Evolutionary conservation across 2,888 invertebrate genomes (phyloP).

Genomic region (Marasmarcha lunaedactyla): DNA sequence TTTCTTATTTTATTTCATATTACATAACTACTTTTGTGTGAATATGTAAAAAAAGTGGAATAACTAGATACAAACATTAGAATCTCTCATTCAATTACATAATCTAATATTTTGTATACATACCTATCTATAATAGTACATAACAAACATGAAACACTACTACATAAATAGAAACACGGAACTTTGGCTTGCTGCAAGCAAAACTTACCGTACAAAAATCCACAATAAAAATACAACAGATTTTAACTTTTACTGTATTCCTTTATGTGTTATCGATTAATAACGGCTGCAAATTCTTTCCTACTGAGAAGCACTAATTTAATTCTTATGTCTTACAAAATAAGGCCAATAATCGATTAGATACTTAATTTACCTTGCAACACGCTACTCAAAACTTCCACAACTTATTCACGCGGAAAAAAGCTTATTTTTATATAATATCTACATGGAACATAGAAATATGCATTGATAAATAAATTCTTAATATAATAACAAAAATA

Average conservation of each 20-base stretch:
- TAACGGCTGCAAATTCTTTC: too few species aligned
- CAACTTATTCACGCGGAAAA: too few species aligned
- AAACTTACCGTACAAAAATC: slow-evolving; percentile 3
- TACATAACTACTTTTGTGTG: slow-evolving; percentile 29
- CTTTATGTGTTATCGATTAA: too few species aligned
- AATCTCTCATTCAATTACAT: background rate
- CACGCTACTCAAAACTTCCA: too few species aligned
- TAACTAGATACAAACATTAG: slow-evolving; percentile 11
- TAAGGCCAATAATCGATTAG: too few species aligned
- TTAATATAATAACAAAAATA: slow-evolving; percentile 14
- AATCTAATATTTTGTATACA: background rate
- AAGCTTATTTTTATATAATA: too few species aligned
- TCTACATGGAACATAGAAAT: too few species aligned
- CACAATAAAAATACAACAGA: too few species aligned
- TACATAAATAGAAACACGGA: slow-evolving; percentile 11
- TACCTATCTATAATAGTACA: slow-evolving; percentile 3
- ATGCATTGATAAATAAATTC: slow-evolving; percentile 15
- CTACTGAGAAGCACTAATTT: too few species aligned
- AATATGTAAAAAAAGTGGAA: slow-evolving; percentile 27
- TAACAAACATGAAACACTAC: slow-evolving; percentile 12
- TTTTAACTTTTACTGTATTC: too few species aligned
- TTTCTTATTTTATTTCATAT: slow-evolving; percentile 21
- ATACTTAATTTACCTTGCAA: too few species aligned
- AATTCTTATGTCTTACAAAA: too few species aligned
- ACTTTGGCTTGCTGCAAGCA: slow-evolving; percentile 12